Conservation (phyloP, 2,797 vertebrate genomes). For the Antrozous pallidus region DNA sequence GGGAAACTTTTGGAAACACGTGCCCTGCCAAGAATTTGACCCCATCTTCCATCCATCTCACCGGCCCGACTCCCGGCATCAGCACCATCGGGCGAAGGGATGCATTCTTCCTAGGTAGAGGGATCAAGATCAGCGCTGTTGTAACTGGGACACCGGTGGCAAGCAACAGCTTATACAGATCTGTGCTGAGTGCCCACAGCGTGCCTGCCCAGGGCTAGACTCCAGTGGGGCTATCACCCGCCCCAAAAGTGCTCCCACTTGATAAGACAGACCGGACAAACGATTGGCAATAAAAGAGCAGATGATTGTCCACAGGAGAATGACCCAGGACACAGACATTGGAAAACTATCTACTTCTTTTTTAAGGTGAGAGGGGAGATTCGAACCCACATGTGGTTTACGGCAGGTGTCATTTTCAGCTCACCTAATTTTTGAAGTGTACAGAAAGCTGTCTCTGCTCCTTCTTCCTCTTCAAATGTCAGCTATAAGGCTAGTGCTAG, state of each 20-base stretch:
- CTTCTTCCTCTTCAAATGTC: background rate
- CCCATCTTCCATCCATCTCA: too few relatives aligned
- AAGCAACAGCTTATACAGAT: background rate
- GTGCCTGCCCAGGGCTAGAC: too few relatives aligned
- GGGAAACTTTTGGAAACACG: background rate
- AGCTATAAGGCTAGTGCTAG: background rate
- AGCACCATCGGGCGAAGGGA: background rate
- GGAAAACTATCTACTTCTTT: background rate
- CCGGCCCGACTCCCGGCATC: background rate
- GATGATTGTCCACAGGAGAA: background rate
- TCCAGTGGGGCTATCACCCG: background rate
- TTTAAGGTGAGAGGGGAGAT: background rate
- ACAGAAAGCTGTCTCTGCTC: background rate
- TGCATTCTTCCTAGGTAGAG: background rate
- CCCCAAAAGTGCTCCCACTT: background rate
- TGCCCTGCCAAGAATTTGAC: too few relatives aligned
- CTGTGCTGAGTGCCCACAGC: too few relatives aligned
- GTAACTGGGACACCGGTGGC: rapidly evolving
- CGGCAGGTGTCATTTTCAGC: background rate
- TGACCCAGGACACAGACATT: background rate
- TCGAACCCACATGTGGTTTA: background rate
- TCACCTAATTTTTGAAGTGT: background rate
- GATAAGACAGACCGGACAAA: background rate
- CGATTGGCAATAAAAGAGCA: background rate
- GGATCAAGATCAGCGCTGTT: background rate